Percentiles rank a stretch among this genome's conserved stretches.
Conservation (phyloP, 2,888 invertebrate genomes). For the Eucera pruinosa region DNA sequence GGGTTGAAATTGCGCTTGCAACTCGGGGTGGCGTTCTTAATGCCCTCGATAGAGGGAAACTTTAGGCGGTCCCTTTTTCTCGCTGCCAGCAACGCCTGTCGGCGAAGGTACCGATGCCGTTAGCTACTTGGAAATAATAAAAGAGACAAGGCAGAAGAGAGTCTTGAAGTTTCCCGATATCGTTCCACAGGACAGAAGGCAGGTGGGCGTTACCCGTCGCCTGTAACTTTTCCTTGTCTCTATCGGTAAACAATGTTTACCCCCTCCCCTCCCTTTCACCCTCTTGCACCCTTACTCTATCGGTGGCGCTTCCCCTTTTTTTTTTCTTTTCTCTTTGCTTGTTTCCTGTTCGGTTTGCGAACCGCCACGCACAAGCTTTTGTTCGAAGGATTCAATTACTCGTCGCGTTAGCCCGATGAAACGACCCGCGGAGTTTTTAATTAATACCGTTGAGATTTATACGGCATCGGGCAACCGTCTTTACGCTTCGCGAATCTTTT, state of each 20-base stretch:
- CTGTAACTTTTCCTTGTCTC: slow-evolving; percentile 61
- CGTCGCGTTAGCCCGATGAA: slow-evolving; percentile 40
- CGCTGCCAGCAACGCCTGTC: slow-evolving; percentile 44
- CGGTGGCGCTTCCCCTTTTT: neutral
- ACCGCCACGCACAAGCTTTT: slow-evolving; percentile 27
- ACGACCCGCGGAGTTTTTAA: slow-evolving; percentile 47
- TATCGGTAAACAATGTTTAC: slow-evolving; percentile 59
- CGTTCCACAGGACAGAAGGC: slow-evolving; percentile 36
- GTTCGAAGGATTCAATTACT: slow-evolving; percentile 62
- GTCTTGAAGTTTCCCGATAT: slow-evolving; percentile 66
- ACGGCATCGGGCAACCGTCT: neutral
- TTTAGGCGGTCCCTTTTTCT: slow-evolving; percentile 38
- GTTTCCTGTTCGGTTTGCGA: neutral
- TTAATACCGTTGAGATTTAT: slow-evolving; percentile 58
- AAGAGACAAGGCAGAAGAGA: slow-evolving; percentile 58
- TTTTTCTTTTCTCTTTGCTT: neutral
- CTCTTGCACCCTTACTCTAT: neutral
- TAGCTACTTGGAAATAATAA: slow-evolving; percentile 70
- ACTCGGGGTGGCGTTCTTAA: slow-evolving; percentile 57
- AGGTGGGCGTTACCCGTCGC: slow-evolving; percentile 23
- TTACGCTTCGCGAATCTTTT: neutral
- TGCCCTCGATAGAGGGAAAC: slow-evolving; percentile 57
- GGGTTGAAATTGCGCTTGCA: slow-evolving; percentile 52
- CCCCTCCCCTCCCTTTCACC: neutral
- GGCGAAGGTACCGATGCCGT: slow-evolving; percentile 48